A percentile compares a stretch with the other conserved stretches of the same genome.
Evolutionary conservation across 1,140 invertebrate genomes (phyloP).

Genomic region (Heliconius melpomene): DNA sequence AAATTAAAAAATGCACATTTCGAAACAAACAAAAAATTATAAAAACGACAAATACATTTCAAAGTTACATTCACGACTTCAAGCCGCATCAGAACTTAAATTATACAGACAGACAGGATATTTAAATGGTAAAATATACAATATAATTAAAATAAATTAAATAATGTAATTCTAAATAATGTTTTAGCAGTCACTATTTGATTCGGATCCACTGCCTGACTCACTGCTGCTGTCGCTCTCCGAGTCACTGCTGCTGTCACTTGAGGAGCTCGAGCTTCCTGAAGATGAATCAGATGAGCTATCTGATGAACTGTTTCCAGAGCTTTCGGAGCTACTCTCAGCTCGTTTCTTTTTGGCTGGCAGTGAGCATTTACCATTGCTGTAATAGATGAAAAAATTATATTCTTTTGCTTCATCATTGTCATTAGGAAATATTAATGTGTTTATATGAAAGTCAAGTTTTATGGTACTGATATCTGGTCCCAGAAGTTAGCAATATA

Average conservation of each 20-base stretch:
- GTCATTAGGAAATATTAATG: neutral
- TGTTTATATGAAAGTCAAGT: no score
- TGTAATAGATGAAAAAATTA: conserved; percentile 35
- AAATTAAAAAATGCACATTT: neutral
- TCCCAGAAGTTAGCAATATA: no score
- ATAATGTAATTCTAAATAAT: neutral
- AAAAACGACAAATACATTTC: neutral
- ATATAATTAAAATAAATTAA: conserved; percentile 14
- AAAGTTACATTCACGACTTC: neutral
- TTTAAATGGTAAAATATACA: conserved; percentile 7
- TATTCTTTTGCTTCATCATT: no score
- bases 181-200: conserved; percentile 54
- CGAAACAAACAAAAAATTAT: neutral
- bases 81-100: neutral
- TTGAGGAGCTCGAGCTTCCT: conserved; percentile 55
- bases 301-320: conserved; percentile 59
- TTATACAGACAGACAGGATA: no score
- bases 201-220: conserved; percentile 61
- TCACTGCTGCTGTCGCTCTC: conserved; percentile 54
- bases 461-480: no score
- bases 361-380: conserved; percentile 65
- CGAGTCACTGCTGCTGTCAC: conserved; percentile 63
- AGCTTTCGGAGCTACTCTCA: conserved; percentile 60
- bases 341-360: conserved; percentile 66
- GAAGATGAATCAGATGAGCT: conserved; percentile 62